These are phyloP conservation scores for Drosophila pullipes DNA, from an alignment of 2,888 invertebrate species.

Conservation along the genomic window DNA sequence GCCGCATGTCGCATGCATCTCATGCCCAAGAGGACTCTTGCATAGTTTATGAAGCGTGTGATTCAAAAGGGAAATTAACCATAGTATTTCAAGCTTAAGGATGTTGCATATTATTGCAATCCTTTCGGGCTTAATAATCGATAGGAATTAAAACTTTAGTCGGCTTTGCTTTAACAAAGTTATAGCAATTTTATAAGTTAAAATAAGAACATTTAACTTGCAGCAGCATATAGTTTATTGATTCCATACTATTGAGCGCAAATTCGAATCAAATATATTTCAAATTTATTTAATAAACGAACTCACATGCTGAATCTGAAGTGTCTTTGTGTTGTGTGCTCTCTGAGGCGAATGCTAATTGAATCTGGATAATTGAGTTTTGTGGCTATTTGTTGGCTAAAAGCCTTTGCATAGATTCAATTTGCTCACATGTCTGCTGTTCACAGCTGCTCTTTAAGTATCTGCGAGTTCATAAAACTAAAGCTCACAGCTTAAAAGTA, in stretches of 20 bases:
- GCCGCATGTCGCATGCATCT: not conserved
- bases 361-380: conserved; percentile 51
- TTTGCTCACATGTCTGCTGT: conserved; percentile 8
- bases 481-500: conserved; percentile 10
- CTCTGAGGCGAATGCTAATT: conserved; percentile 30
- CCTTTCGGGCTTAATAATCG: not conserved
- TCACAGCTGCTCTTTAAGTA: conserved; percentile 1
- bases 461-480: conserved; percentile 3
- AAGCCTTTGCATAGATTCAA: conserved; percentile 42
- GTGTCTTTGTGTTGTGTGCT: conserved; percentile 9
- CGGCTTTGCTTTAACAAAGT: not conserved
- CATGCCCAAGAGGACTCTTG: conserved; percentile 19
- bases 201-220: not conserved
- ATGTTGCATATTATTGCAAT: conserved; percentile 11
- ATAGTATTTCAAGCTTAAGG: conserved; percentile 17
- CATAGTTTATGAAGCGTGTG: conserved; percentile 50
- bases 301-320: not conserved
- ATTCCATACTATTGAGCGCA: not conserved
- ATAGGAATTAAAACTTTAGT: not conserved
- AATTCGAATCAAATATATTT: not conserved
- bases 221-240: not conserved
- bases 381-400: conserved; percentile 33
- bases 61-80: conserved; percentile 47
- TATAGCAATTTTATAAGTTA: not conserved
- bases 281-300: not conserved